Evolutionary conservation across 2,113 vertebrate genomes (phyloP), one percentile per base, ranked within the genome.

Genomic region (Apteryx mantelli): DNA sequence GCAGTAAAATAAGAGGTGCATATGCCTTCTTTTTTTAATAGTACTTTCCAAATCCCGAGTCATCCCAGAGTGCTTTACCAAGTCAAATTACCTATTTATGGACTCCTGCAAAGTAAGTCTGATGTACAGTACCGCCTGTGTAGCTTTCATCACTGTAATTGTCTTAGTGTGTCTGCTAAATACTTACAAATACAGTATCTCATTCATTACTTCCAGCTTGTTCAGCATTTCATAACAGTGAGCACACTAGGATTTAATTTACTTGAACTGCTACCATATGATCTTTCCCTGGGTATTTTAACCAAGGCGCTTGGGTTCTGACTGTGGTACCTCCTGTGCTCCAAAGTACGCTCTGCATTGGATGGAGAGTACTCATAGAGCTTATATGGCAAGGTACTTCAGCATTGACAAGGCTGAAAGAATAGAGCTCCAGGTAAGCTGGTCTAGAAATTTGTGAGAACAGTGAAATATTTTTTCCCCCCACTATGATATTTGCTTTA

Each of bases 281-380:
- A 30, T 64, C 68, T 53, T 56, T 14, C 82, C 52, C 56, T 21
- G 68, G 60, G 7, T 65, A 1, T 73, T 61, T n/a, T 26, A 18
- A 0, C 48, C 34, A 0, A 38, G 46, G 48, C 8, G 10, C 36
- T 18, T 28, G 0, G 3, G 26, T 16, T 18, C 48, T 3, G 14
- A 4, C 24, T 17, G 68, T 48, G 1, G n/a, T 22, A 32, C 70
- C 64, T 22, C 4, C 0, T 3, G 12, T 25, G 3, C 16, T 44
- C 50, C 1, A 0, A 6, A 4, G 36, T 4, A 65, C 5, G 0
- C 53, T 7, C 56, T 0, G 1, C 8, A 1, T 3, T 8, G 32
- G 8, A 48, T 6, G 5, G 38, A 28, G 6, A 42, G 44, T 36
- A 1, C 40, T 19, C 16, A 1, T n/a, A 16, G 46, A 36, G 40